These are phyloP conservation scores for Brachionus sp. DNA, from an alignment of 1,140 invertebrate species.

Conservation along the genomic window DNA sequence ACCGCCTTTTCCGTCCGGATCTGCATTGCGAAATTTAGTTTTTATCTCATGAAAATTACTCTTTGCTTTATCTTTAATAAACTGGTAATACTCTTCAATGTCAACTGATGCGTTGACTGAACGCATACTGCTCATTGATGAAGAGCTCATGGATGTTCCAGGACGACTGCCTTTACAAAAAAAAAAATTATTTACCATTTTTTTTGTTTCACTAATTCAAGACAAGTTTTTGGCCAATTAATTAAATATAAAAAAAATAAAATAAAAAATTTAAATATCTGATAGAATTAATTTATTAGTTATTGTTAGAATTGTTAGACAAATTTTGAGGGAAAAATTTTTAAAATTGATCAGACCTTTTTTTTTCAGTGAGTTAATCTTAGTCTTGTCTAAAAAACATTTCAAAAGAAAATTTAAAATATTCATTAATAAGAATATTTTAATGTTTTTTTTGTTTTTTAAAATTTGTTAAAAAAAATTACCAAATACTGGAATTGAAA, in stretches of 20 bases:
- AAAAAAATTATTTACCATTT: neutral
- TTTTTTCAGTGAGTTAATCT: slow-evolving; percentile 6
- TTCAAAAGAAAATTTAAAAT: slow-evolving; percentile 15
- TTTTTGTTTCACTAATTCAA: neutral
- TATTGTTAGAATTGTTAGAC: neutral
- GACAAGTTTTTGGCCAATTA: neutral
- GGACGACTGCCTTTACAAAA: slow-evolving; percentile 24
- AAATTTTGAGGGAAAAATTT: neutral
- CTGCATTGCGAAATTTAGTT: slow-evolving; percentile 58
- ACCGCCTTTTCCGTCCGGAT: slow-evolving; percentile 58
- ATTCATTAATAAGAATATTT: neutral
- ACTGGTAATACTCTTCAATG: slow-evolving; percentile 41
- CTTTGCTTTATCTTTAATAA: slow-evolving; percentile 54
- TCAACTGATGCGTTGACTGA: neutral
- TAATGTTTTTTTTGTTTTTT: neutral
- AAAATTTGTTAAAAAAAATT: no score
- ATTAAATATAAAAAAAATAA: neutral
- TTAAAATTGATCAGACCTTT: slow-evolving; percentile 13
- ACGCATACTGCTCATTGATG: neutral
- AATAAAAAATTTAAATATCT: neutral
- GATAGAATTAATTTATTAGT: neutral
- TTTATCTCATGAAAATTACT: slow-evolving; percentile 55
- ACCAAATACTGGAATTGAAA: slow-evolving; percentile 42
- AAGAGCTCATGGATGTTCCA: neutral
- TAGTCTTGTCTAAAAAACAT: neutral